Base-by-base conservation (phyloP, 2,888 invertebrate genomes). In the Andrena haemorrhoa region DNA sequence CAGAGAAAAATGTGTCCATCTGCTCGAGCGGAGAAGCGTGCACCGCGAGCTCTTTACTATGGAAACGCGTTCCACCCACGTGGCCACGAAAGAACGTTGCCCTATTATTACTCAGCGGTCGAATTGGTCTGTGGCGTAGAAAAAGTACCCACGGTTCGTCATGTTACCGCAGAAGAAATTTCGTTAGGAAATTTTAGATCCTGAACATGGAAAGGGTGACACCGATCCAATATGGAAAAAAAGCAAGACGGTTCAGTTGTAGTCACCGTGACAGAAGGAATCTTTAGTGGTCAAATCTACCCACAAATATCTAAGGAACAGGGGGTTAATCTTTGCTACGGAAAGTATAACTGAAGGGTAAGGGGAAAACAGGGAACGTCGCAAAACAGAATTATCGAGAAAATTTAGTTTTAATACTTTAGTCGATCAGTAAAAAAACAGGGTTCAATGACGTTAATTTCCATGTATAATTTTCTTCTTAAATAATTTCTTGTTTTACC, bases 1-100 rank as follows among this genome's bases (percentile, higher is more conserved):
- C 85, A 73, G 76, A 79, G 82, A 83, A 83, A 86, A 86, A 83
- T 85, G 74, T 79, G 70, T 85, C 85, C 82, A 79, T 82, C 82
- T 83, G 86, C 64, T 64, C 3, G 33, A 51, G 79, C 35, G 79
- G 41, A 65, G 65, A 8, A 65, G 29, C 51, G 53, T 26, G 23
- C n/a, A 64, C n/a, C 51, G 29, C 41, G 29, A 47, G 16, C 26
- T 56, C n/a, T 76, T 66, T 26, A 29, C 69, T 29, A 64, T 5
- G 69, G 51, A 70, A 77, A 73, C 23, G n/a, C 12, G 26, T 12
- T 16, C 56, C 60, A 12, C 56, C 64, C 65, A 76, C 70, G 69
- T 70, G 69, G 41, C 53, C 41, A 6, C 41, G 29, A n/a, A 26
- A 35, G 26, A 35, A 10, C 23, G 60, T 23, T 49, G 29, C 53